These are phyloP conservation scores for Haliaeetus leucogaster DNA, from an alignment of 2,113 vertebrate species.

Conservation along the genomic window DNA sequence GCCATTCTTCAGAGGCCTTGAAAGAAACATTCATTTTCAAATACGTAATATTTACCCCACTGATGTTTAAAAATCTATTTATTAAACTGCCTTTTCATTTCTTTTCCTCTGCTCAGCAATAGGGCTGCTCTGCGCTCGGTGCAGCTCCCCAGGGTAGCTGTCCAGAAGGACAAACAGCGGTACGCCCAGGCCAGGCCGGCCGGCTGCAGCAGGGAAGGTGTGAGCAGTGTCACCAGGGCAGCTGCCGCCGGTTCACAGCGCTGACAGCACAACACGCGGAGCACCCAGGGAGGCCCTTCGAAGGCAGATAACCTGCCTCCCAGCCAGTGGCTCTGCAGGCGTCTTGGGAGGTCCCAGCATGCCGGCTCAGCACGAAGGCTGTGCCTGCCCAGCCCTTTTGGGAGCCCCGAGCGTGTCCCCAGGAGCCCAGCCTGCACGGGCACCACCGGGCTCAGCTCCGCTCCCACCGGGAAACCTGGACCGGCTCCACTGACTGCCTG, in stretches of 20 bases:
- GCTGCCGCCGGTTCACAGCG: background rate
- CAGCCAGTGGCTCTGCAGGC: background rate
- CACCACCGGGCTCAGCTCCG: background rate
- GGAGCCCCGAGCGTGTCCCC: fast-evolving
- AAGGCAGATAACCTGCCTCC: background rate
- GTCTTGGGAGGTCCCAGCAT: fast-evolving
- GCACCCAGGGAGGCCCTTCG: background rate
- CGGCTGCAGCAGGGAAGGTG: background rate
- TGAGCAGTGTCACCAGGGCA: background rate
- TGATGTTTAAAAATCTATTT: constrained; percentile 12
- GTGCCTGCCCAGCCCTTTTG: background rate
- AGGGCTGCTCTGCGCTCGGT: constrained; percentile 16
- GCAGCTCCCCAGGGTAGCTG: background rate
- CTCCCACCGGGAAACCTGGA: too few species aligned
- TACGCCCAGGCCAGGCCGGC: background rate
- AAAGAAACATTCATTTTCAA: constrained; percentile 51
- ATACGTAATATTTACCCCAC: constrained; percentile 7
- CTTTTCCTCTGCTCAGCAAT: background rate
- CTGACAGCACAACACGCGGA: fast-evolving
- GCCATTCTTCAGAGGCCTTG: background rate
- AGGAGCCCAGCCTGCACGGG: background rate
- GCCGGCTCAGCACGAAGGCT: too few species aligned
- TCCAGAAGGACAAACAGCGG: background rate
- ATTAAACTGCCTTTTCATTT: constrained; percentile 44
- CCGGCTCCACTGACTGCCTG: too few species aligned